Evolutionary conservation across 2,113 vertebrate genomes (phyloP), one percentile per base, ranked within the genome.

Genomic region (Ceyx cyanopectus): DNA sequence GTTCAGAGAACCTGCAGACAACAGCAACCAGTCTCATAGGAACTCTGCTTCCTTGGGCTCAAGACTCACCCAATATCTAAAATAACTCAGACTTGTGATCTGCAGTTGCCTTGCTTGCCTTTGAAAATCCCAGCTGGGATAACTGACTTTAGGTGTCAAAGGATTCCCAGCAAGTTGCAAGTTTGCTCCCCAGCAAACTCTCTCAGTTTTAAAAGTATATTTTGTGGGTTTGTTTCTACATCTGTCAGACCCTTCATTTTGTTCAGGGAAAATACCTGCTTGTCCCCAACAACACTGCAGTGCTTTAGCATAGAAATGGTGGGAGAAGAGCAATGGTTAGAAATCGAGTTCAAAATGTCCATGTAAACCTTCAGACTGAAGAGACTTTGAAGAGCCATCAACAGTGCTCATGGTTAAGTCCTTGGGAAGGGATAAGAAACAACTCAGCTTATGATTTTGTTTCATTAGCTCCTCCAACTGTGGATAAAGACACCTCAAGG

Each of bases 21-120:
- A 12, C 34, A 63, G 14, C 3, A 1, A 16, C 21, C 9, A 26
- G 4, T 17, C 13, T 46, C 20, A 15, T 12, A 32, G 0, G 3
- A 58, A 11, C 43, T 53, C 40, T 29, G 32, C 30, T 40, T 14
- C 34, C 21, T 41, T 60, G 24, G 9, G 21, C 43, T 87, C 50
- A 43, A 37, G 30, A 27, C 22, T 85, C 7, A 27, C 21, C 12
- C 76, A 70, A 48, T 6, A 29, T 15, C 26, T 27, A 75, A 87
- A 48, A 22, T 43, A 65, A 65, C 40, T 50, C 43, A n/a, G 22
- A 20, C 6, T 21, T 14, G 13, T 29, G 29, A 79, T n/a, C 26
- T 26, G 16, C 37, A 46, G 24, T 18, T 79, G 56, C 23, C 43
- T 63, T 34, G 24, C 24, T n/a, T 58, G 29, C 56, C 40, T 74